Evolutionary conservation across 2,113 vertebrate genomes (phyloP).

Genomic region (Nothobranchius furzeri): DNA sequence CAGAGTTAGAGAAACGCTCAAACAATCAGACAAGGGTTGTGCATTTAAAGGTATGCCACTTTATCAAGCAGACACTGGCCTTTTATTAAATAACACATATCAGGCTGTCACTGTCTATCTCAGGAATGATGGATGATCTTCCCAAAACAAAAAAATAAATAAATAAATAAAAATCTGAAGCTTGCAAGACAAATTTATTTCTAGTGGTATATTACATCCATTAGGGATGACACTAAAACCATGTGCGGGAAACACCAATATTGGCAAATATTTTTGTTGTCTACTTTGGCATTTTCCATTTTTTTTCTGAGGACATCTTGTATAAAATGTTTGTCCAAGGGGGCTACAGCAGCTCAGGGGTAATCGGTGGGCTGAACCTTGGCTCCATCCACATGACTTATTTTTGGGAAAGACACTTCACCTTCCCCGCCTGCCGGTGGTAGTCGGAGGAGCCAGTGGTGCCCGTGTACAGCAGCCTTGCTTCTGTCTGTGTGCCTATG

Average conservation of each 20-base stretch:
- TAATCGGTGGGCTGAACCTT: no score
- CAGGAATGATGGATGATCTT: conserved; percentile 43
- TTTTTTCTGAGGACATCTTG: not conserved
- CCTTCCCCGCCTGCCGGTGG: no score
- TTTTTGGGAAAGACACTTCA: no score
- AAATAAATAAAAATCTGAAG: not conserved
- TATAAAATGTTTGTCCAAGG: no score
- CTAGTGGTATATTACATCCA: not conserved
- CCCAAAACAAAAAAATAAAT: not conserved
- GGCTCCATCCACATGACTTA: no score
- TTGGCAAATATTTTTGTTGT: not conserved
- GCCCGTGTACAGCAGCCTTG: no score
- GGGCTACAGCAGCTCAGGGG: no score
- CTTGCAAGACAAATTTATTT: conserved; percentile 30
- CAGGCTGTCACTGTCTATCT: conserved; percentile 27
- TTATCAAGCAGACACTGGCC: conserved; percentile 49
- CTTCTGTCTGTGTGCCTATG: no score
- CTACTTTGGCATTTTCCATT: not conserved
- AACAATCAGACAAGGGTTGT: conserved; percentile 2
- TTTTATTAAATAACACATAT: conserved; percentile 63
- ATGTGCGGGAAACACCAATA: not conserved
- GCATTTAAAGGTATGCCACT: conserved; percentile 54
- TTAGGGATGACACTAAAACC: conserved; percentile 3
- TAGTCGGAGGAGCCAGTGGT: no score
- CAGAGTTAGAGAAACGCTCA: conserved; percentile 16